Conservation (phyloP, 2,888 invertebrate species). For the Agriopis marginaria region DNA sequence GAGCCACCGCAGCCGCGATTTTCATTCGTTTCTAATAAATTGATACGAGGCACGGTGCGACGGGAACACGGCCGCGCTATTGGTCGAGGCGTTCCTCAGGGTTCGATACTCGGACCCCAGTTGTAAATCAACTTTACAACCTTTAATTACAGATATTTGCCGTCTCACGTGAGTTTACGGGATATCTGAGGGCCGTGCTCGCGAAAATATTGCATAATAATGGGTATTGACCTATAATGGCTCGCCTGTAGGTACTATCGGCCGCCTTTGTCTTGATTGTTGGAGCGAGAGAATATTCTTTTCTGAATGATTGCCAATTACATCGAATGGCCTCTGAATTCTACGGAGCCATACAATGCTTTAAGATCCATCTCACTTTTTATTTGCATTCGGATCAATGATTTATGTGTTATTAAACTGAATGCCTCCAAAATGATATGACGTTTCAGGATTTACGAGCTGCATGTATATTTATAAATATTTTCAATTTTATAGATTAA, state of each 20-base stretch:
- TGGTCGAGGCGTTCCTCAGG: slow-evolving; percentile 78
- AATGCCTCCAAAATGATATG: slow-evolving; percentile 58
- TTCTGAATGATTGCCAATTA: slow-evolving; percentile 86
- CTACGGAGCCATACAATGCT: slow-evolving; percentile 76
- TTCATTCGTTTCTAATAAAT: slow-evolving; percentile 85
- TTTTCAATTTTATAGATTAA: no score
- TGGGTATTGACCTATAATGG: slow-evolving; percentile 86
- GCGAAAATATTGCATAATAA: slow-evolving; percentile 86
- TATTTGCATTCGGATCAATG: slow-evolving; percentile 79
- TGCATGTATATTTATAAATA: neutral
- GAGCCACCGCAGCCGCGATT: slow-evolving; percentile 82
- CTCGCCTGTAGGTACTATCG: slow-evolving; percentile 83
- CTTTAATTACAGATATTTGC: slow-evolving; percentile 87
- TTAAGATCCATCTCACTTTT: slow-evolving; percentile 70
- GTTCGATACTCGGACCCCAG: slow-evolving; percentile 78
- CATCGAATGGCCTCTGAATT: slow-evolving; percentile 84
- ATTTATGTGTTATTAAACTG: slow-evolving; percentile 79
- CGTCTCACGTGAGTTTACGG: slow-evolving; percentile 82
- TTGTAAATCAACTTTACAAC: slow-evolving; percentile 86
- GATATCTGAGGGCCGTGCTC: slow-evolving; percentile 83
- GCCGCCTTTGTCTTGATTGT: slow-evolving; percentile 85
- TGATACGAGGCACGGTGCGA: slow-evolving; percentile 77
- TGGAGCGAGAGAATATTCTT: slow-evolving; percentile 80
- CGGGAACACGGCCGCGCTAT: slow-evolving; percentile 66
- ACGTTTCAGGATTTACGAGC: slow-evolving; percentile 48